Conservation (phyloP, 2,888 invertebrate genomes). For the Rhagonycha fulva region DNA sequence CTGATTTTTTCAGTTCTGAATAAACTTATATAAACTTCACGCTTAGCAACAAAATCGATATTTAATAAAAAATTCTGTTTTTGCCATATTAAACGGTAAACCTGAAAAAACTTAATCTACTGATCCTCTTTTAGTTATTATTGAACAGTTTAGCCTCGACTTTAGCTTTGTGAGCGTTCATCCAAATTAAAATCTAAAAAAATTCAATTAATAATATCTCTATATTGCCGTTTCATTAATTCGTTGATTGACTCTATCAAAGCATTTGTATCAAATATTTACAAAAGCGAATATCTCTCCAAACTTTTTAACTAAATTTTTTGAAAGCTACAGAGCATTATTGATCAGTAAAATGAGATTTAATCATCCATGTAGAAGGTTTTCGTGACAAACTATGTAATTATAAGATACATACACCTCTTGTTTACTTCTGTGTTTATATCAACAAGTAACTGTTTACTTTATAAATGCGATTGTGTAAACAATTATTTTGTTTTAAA, state of each 20-base stretch:
- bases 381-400: neutral
- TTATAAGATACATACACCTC: neutral
- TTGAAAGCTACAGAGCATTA: neutral
- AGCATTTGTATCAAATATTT: neutral
- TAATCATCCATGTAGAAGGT: neutral
- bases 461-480: neutral
- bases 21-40: no score
- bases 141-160: neutral
- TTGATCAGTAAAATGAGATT: neutral
- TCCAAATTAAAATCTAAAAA: neutral
- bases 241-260: neutral
- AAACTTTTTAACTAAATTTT: neutral
- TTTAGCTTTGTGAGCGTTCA: neutral
- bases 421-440: neutral
- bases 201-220: neutral
- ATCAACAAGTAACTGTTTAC: neutral
- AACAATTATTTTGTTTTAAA: neutral
- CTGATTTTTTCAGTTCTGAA: no score
- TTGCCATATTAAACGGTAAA: no score
- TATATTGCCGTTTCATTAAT: neutral
- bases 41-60: no score
- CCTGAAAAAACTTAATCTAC: no score
- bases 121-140: no score
- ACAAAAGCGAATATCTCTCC: neutral
- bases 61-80: no score